phyloP scores from a whole-genome alignment of 2,797 vertebrate species.

The Crocodylus rhombifer region DNA sequence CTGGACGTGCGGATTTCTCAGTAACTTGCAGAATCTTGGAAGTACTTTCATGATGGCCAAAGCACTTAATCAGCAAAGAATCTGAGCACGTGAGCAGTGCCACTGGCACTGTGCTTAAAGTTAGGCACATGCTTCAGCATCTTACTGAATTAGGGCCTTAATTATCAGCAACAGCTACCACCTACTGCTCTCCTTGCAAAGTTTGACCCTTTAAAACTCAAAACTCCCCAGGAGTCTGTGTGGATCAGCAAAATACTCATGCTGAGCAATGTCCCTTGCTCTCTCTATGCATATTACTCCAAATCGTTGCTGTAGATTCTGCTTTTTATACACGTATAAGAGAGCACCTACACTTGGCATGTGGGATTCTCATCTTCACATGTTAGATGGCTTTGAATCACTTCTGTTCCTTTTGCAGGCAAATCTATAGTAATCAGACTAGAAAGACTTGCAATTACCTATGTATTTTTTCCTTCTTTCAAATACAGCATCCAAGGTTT shows the following conservation, averaged over 20 bases:
- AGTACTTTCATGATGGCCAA: not conserved
- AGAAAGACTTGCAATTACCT: constrained; percentile 37
- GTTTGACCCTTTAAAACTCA: not conserved
- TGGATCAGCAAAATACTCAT: constrained; percentile 28
- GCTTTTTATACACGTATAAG: not conserved
- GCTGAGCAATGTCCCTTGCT: not conserved
- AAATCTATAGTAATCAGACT: constrained; percentile 67
- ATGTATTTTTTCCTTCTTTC: not conserved
- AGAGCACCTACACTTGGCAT: constrained; percentile 35
- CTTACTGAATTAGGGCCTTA: not conserved
- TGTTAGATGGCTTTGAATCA: constrained; percentile 48
- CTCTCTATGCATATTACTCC: not conserved
- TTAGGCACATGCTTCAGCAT: not conserved
- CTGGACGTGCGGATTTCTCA: not conserved
- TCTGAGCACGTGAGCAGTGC: not conserved
- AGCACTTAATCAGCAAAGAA: not conserved
- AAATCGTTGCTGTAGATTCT: constrained; percentile 3
- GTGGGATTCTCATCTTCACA: constrained; percentile 33
- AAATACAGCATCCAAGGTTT: constrained; percentile 43
- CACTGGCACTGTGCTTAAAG: not conserved
- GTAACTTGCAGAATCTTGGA: not conserved
- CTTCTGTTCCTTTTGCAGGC: constrained; percentile 69
- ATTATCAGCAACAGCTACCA: not conserved
- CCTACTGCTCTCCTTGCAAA: not conserved
- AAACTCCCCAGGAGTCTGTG: not conserved